These are phyloP conservation scores for Calycopis cecrops DNA, from an alignment of 1,140 invertebrate genomes.

Conservation along the genomic window DNA sequence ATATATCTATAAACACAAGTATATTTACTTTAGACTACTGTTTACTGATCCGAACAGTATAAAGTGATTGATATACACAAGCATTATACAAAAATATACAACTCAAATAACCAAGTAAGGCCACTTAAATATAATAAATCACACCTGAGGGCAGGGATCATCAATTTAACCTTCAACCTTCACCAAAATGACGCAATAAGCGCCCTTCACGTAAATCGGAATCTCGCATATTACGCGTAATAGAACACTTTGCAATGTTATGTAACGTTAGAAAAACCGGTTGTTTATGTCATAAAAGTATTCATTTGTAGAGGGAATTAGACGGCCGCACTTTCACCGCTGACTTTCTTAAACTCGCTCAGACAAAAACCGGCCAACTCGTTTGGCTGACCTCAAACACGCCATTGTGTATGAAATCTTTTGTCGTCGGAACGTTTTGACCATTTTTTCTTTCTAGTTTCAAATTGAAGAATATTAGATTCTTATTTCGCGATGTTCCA, in stretches of 20 bases:
- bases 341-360: slow-evolving; percentile 51
- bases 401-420: slow-evolving; percentile 43
- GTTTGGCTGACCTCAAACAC: slow-evolving; percentile 50
- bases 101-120: too few species aligned
- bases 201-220: neutral
- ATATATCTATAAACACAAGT: too few species aligned
- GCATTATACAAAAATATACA: too few species aligned
- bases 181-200: neutral
- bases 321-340: slow-evolving; percentile 58
- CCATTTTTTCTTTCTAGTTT: slow-evolving; percentile 25
- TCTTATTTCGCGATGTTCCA: too few species aligned
- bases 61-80: too few species aligned
- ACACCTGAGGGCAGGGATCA: too few species aligned
- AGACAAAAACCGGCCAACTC: slow-evolving; percentile 46
- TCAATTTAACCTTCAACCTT: neutral
- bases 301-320: slow-evolving; percentile 58
- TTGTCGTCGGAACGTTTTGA: slow-evolving; percentile 34
- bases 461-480: too few species aligned
- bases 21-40: too few species aligned
- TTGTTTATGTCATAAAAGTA: slow-evolving; percentile 58
- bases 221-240: neutral
- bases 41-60: too few species aligned
- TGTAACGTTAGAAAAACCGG: slow-evolving; percentile 46
- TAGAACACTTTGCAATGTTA: slow-evolving; percentile 23
- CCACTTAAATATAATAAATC: too few species aligned